phyloP scores from a whole-genome alignment of 2,888 invertebrate species.

The Piscicola geometra region DNA sequence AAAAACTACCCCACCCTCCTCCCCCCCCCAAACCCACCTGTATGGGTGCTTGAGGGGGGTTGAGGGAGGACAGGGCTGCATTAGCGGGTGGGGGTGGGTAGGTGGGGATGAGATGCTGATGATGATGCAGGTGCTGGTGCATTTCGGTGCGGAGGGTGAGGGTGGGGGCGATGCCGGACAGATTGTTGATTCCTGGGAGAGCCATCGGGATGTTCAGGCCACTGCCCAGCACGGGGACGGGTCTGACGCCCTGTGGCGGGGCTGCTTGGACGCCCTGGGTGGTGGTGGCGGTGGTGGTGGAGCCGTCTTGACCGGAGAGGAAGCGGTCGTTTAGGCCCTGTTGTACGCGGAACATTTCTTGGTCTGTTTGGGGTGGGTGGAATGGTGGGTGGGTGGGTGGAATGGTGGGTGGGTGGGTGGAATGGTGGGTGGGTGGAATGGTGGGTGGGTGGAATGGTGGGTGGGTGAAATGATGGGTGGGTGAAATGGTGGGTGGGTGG shows the following conservation, averaged over 20 bases:
- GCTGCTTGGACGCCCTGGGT: background rate
- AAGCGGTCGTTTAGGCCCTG: conserved; percentile 40
- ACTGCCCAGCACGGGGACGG: conserved; percentile 18
- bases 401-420: background rate
- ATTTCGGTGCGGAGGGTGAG: conserved; percentile 37
- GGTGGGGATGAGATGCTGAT: conserved; percentile 37
- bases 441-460: background rate
- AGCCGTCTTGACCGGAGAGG: conserved; percentile 14
- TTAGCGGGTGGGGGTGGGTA: conserved; percentile 29
- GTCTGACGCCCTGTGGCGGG: background rate
- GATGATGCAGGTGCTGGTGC: conserved; percentile 39
- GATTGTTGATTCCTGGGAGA: conserved; percentile 1
- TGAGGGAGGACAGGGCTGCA: conserved; percentile 6
- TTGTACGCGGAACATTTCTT: conserved; percentile 37
- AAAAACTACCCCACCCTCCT: too few relatives aligned
- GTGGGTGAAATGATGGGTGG: background rate
- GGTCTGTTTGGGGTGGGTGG: conserved; percentile 27
- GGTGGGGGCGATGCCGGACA: conserved; percentile 22
- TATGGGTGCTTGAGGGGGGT: conserved; percentile 9
- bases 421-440: too few relatives aligned
- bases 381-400: background rate
- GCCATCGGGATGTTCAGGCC: conserved; percentile 29
- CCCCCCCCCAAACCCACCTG: too few relatives aligned
- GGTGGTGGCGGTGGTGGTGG: background rate
- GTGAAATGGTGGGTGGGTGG: too few relatives aligned